Percentiles rank a stretch among this genome's conserved stretches.
Conservation (phyloP, 2,113 vertebrate genomes). For the Spheniscus mendiculus region DNA sequence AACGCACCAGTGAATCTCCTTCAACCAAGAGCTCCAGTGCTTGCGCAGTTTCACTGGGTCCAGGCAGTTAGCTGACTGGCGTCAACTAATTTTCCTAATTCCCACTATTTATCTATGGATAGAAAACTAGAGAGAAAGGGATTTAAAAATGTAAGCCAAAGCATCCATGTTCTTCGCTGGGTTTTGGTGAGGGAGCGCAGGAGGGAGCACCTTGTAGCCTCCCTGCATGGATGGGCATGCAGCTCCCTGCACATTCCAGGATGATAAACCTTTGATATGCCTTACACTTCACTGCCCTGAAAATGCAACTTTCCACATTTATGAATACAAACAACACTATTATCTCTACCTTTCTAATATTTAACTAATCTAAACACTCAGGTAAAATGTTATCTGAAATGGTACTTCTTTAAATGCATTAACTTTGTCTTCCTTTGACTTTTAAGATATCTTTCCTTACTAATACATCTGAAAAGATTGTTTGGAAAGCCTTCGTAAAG, state of each 20-base stretch:
- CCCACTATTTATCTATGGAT: not conserved
- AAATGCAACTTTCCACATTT: constrained; percentile 76
- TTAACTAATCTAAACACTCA: constrained; percentile 88
- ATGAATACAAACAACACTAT: constrained; percentile 78
- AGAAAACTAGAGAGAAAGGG: not conserved
- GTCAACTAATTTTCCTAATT: not conserved
- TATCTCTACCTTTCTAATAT: constrained; percentile 88
- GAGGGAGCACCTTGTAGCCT: not conserved
- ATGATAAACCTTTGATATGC: constrained; percentile 73
- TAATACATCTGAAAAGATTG: constrained; percentile 80
- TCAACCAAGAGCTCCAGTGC: not conserved
- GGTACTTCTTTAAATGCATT: constrained; percentile 82
- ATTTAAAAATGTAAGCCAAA: not conserved
- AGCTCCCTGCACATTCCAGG: constrained; percentile 56
- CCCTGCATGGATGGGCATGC: not conserved
- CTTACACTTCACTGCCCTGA: constrained; percentile 73
- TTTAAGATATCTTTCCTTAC: constrained; percentile 80
- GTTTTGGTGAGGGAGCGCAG: not conserved
- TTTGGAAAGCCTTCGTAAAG: constrained; percentile 83
- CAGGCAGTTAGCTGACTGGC: not conserved
- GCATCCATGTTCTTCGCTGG: fast-evolving
- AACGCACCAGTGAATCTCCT: not conserved
- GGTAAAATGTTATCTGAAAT: constrained; percentile 87
- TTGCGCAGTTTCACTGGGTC: fast-evolving
- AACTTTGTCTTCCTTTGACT: constrained; percentile 83